phyloP scores from a whole-genome alignment of 2,888 invertebrate species.

The Hypsopygia costalis region DNA sequence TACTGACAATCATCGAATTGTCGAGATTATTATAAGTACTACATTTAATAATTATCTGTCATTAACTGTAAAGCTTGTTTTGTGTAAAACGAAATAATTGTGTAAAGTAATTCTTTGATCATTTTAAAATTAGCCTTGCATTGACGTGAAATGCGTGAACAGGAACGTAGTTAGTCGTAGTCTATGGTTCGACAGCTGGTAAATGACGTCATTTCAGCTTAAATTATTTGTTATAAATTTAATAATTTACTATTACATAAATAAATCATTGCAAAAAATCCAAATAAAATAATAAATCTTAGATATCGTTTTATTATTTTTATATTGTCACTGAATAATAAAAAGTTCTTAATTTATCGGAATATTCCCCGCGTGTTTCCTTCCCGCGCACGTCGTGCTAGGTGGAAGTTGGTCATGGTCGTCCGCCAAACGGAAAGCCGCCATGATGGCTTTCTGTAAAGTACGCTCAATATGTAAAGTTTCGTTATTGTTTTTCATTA shows the following conservation, averaged over 20 bases:
- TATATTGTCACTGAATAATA: not conserved
- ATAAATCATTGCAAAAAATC: no score
- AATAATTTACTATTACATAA: no score
- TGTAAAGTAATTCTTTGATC: no score
- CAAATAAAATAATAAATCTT: no score
- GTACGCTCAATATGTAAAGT: conserved; percentile 87
- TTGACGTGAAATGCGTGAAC: not conserved
- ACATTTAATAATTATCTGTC: no score
- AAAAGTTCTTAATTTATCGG: conserved; percentile 38
- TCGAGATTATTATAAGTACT: no score
- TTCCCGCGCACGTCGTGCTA: conserved; percentile 86
- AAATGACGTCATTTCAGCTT: conserved; percentile 11
- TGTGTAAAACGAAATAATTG: no score
- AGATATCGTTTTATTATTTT: conserved; percentile 1
- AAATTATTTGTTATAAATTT: no score
- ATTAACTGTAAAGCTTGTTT: no score
- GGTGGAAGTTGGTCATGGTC: conserved; percentile 84
- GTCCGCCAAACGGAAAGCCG: conserved; percentile 84
- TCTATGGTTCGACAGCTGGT: conserved; percentile 13
- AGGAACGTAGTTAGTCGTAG: conserved; percentile 9
- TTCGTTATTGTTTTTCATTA: conserved; percentile 87
- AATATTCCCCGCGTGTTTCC: conserved; percentile 80
- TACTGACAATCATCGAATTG: no score
- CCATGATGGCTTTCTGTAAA: conserved; percentile 92
- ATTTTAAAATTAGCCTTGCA: no score